Base-by-base conservation (phyloP, 1,140 invertebrate genomes). In the Drosophila tsacasi region DNA sequence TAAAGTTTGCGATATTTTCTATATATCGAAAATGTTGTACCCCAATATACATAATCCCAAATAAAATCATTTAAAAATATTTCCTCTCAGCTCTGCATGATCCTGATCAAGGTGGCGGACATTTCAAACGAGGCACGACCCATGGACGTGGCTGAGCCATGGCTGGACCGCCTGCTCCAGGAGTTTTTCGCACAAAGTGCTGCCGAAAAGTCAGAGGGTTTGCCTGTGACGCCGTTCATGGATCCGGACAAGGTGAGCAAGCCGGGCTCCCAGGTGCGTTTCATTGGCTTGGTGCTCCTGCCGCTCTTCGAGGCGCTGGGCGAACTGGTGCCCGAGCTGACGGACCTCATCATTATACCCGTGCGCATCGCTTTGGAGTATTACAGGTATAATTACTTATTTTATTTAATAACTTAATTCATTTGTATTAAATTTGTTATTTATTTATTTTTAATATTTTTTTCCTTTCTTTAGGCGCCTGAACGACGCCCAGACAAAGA, bases 211-310 rank as follows among this genome's bases (percentile, higher is more conserved):
- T 94, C 96, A 44, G 96, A 97, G 92, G 97, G 97, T 10, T 94
- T 98, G 64, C 97, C 97, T 3, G 97, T 97, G 2, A 97, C 97
- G 9, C 97, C 97, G 1, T 98, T 97, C 87, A 98, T 98, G 97
- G 97, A 98, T 91, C 94, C 97, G n/a, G 97, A 97, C 67, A 97
- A 97, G 93, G 96, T 98, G 15, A 97, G 96, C 42, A 97, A 97
- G 93, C 96, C 96, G 5, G 96, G 96, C 30, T 97, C 97, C 1
- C 97, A 98, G 92, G 96, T 97, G 90, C 96, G 96, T 60, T 98
- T 98, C 93, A 98, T 98, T 80, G 97, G 97, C 21, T 95, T 97
- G 79, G 97, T 97, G 37, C 94, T 98, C 2, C 93, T 98, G 62
- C 97, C 97, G 3, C 94, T 97, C 3, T 97, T 97, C 90, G 96